Evolutionary conservation across 2,888 invertebrate genomes (phyloP).

Genomic region (Carcina quercana): DNA sequence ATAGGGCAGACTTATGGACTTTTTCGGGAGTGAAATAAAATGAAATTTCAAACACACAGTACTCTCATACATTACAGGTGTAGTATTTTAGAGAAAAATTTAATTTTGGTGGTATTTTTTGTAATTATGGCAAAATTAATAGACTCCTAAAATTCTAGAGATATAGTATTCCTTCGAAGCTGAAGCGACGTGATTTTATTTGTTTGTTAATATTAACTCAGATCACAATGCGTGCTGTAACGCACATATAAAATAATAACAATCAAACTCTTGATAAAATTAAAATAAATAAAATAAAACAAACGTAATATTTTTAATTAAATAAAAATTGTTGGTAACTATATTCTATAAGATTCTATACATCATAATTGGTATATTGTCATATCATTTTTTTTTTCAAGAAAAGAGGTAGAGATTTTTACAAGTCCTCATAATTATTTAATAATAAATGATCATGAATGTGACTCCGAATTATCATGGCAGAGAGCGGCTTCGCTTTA

Average conservation of each 20-base stretch:
- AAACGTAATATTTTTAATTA: slow-evolving; percentile 10
- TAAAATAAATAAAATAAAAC: slow-evolving; percentile 22
- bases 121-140: slow-evolving; percentile 29
- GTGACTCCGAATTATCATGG: too few species aligned
- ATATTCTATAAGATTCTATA: too few species aligned
- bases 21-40: too few species aligned
- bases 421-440: slow-evolving; percentile 21
- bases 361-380: slow-evolving; percentile 19
- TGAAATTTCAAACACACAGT: too few species aligned
- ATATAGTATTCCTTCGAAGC: slow-evolving; percentile 6
- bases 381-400: too few species aligned
- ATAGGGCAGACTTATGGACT: too few species aligned
- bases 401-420: slow-evolving; percentile 42
- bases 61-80: too few species aligned
- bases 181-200: slow-evolving; percentile 4
- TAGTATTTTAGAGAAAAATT: too few species aligned
- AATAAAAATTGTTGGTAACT: slow-evolving; percentile 32
- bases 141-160: slow-evolving; percentile 2
- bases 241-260: slow-evolving; percentile 32
- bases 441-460: too few species aligned
- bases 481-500: too few species aligned
- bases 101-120: too few species aligned
- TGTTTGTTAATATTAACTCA: slow-evolving; percentile 21
- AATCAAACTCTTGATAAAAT: slow-evolving; percentile 15
- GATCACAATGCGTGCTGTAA: slow-evolving; percentile 42